Evolutionary conservation across 2,797 vertebrate genomes (phyloP).

Genomic region (Manis pentadactyla): DNA sequence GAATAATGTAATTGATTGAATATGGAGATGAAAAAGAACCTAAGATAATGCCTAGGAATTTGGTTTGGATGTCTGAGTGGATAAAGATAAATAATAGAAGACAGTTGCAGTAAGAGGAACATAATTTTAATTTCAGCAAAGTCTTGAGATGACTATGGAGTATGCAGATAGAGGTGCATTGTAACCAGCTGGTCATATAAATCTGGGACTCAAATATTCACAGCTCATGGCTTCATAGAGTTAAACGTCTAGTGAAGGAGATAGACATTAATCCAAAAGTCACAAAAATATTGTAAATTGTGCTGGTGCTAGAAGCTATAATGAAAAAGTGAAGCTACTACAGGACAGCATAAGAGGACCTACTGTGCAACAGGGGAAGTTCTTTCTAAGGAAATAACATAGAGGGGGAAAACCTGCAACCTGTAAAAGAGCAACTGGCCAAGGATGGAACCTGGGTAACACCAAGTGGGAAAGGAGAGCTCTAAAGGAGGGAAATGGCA

Average conservation of each 20-base stretch:
- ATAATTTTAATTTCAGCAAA: neutral
- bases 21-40: neutral
- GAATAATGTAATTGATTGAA: neutral
- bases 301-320: neutral
- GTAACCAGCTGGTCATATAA: neutral
- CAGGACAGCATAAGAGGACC: neutral
- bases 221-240: neutral
- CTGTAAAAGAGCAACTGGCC: neutral
- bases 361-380: neutral
- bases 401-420: neutral
- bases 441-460: neutral
- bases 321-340: neutral
- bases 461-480: neutral
- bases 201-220: neutral
- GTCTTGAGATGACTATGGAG: neutral
- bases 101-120: neutral
- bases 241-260: neutral
- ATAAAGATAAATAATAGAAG: neutral
- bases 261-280: neutral
- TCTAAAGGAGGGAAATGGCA: neutral
- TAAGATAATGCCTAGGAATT: neutral
- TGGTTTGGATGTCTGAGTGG: neutral
- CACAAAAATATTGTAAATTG: neutral
- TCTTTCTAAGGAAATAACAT: neutral
- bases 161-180: neutral